Conservation (phyloP, 2,888 invertebrate species). For the Caenorhabditis uteleia region DNA sequence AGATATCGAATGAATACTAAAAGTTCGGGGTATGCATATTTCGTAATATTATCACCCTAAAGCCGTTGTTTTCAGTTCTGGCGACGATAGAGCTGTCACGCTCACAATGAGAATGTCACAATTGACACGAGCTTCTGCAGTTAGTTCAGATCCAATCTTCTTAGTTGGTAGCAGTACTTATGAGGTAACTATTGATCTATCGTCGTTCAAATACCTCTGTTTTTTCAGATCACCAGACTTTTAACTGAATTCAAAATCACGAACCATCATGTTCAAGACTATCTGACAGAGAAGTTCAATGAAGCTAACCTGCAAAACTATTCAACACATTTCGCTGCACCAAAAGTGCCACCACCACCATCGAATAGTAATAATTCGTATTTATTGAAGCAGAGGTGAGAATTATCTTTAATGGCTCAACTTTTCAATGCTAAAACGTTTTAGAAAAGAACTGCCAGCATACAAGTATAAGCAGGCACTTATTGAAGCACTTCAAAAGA, state of each 20-base stretch:
- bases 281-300: conserved; percentile 7
- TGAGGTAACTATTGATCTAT: not conserved
- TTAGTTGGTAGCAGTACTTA: not conserved
- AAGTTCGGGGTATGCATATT: conserved; percentile 37
- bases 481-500: conserved; percentile 40
- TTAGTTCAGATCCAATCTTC: conserved; percentile 8
- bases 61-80: not conserved
- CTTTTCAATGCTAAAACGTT: conserved; percentile 9
- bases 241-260: conserved; percentile 1
- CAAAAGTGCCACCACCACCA: no score
- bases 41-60: not conserved
- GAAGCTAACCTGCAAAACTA: not conserved
- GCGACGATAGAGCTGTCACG: not conserved
- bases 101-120: not conserved
- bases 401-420: no score
- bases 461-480: conserved; percentile 32
- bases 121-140: not conserved
- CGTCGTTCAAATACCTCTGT: not conserved
- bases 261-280: conserved; percentile 6
- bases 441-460: conserved; percentile 53
- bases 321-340: no score
- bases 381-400: no score
- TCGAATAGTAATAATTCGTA: no score
- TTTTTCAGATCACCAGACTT: not conserved
- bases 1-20: conserved; percentile 35